Conservation (phyloP, 2,113 vertebrate species). For the Tragelaphus scriptus region DNA sequence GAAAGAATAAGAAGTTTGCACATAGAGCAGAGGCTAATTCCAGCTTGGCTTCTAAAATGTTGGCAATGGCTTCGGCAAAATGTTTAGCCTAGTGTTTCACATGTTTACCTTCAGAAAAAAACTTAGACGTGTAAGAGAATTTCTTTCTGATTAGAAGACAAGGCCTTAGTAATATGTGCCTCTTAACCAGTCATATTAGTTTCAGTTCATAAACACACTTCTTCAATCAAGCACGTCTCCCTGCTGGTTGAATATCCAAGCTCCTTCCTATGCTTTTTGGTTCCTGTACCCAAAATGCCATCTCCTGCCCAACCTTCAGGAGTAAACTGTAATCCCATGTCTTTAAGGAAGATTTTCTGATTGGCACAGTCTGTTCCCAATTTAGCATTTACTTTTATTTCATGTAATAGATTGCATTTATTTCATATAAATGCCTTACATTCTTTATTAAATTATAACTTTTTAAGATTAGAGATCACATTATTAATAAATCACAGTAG, state of each 20-base stretch:
- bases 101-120: background rate
- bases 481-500: background rate
- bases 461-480: background rate
- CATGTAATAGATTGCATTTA: background rate
- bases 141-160: background rate
- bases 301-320: background rate
- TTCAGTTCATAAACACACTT: background rate
- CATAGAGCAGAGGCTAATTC: background rate
- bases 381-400: background rate
- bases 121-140: background rate
- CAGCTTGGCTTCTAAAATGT: background rate
- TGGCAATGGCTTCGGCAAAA: background rate
- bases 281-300: background rate
- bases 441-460: background rate
- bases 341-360: conserved; percentile 8
- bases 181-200: background rate
- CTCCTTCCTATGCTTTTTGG: background rate
- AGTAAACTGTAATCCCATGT: background rate
- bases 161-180: background rate
- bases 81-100: background rate
- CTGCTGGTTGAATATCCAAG: background rate
- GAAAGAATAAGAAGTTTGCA: background rate
- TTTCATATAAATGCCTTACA: background rate
- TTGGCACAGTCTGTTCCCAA: background rate
- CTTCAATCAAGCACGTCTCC: background rate